Evolutionary conservation across 1,140 invertebrate species (phyloP).

Genomic region (Tigriopus japonicus): DNA sequence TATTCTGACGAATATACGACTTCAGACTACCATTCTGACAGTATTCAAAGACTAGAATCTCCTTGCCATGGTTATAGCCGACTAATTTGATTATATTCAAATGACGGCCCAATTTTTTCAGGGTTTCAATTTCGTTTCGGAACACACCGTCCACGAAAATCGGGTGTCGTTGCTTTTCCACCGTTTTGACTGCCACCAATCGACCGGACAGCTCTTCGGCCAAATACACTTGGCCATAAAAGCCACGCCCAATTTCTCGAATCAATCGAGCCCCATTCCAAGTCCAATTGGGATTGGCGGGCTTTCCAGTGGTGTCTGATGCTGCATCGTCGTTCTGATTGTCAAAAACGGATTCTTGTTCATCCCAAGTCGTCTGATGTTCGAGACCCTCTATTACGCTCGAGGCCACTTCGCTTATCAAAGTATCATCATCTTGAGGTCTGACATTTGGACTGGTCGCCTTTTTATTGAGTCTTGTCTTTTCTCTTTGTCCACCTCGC

Average conservation of each 20-base stretch:
- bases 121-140: neutral
- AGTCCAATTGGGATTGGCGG: neutral
- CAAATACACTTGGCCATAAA: constrained; percentile 1
- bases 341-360: neutral
- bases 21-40: constrained; percentile 3
- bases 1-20: neutral
- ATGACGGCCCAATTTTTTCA: neutral
- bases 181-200: constrained; percentile 3
- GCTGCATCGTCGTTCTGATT: neutral
- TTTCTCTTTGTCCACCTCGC: no score
- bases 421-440: neutral
- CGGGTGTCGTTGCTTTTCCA: neutral
- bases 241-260: neutral
- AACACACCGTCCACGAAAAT: neutral
- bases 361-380: neutral
- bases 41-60: neutral
- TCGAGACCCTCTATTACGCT: neutral
- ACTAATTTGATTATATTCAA: neutral
- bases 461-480: neutral
- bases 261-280: constrained; percentile 1
- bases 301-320: neutral
- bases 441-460: neutral
- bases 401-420: neutral
- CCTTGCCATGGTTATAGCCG: neutral
- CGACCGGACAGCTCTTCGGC: neutral